phyloP scores from a whole-genome alignment of 2,888 invertebrate species.

The Drosophila lacicola region DNA sequence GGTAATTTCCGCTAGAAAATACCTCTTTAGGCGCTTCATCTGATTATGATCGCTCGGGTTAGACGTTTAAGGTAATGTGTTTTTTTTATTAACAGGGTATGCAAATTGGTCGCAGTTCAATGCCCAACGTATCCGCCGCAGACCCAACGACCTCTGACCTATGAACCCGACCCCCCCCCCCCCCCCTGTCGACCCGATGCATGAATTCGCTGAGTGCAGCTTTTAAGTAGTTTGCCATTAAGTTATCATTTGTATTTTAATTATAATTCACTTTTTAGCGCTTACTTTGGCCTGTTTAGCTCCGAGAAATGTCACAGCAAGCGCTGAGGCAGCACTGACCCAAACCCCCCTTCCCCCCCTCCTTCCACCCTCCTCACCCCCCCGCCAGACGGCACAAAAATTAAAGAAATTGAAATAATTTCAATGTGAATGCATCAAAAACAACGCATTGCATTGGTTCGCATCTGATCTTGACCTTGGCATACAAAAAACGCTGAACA shows the following conservation, averaged over 20 bases:
- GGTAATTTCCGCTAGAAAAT: too few species aligned
- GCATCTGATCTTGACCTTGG: slow-evolving; percentile 52
- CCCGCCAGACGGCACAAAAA: too few species aligned
- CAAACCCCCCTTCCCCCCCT: neutral
- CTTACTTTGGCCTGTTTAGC: slow-evolving; percentile 4
- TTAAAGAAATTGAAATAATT: slow-evolving; percentile 34
- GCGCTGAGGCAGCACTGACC: slow-evolving; percentile 19
- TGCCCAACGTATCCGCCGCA: neutral
- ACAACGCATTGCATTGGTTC: slow-evolving; percentile 24
- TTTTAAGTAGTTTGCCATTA: neutral
- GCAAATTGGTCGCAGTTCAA: slow-evolving; percentile 1
- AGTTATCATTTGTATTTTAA: neutral
- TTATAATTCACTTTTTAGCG: neutral
- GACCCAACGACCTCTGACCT: neutral
- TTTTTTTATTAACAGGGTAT: neutral
- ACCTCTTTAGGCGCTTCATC: too few species aligned
- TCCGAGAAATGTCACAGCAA: slow-evolving; percentile 26
- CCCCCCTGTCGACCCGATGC: neutral
- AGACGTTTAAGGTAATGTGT: neutral
- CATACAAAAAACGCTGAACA: slow-evolving; percentile 43
- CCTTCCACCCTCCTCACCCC: too few species aligned
- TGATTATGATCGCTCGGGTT: neutral
- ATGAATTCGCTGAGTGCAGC: slow-evolving; percentile 32
- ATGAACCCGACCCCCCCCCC: neutral
- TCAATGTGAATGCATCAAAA: slow-evolving; percentile 44